A percentile compares a stretch with the other conserved stretches of the same genome.
These are phyloP conservation scores for Cavia aperea DNA, from an alignment of 2,113 vertebrate species.

Conservation along the genomic window DNA sequence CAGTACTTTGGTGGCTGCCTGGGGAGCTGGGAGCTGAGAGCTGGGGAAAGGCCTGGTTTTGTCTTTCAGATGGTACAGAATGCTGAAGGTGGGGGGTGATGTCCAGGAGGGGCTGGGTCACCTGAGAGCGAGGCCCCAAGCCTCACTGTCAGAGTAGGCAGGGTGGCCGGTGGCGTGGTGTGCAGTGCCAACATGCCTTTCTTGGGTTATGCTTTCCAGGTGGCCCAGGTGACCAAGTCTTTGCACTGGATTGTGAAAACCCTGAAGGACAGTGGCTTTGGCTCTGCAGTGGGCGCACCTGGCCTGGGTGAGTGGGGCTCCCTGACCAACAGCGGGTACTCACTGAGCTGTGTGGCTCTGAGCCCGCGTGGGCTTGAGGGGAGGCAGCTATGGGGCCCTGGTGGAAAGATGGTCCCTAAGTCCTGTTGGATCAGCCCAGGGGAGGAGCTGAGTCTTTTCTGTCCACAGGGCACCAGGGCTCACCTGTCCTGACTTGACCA, in stretches of 20 bases:
- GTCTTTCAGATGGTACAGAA: neutral
- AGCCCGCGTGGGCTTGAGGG: neutral
- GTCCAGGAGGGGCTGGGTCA: neutral
- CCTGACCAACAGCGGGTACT: rapidly evolving
- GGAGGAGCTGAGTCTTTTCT: too few species aligned
- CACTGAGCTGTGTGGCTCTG: neutral
- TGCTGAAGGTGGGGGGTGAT: neutral
- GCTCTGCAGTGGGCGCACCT: constrained; percentile 69
- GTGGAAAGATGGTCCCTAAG: neutral
- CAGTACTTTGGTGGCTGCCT: rapidly evolving
- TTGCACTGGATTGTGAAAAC: constrained; percentile 86
- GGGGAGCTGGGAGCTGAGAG: neutral
- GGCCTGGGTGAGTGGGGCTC: constrained; percentile 73
- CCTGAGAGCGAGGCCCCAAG: neutral
- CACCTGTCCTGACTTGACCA: too few species aligned
- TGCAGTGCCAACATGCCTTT: rapidly evolving
- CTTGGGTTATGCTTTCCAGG: constrained; percentile 65
- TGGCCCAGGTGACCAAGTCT: constrained; percentile 77
- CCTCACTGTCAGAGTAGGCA: neutral
- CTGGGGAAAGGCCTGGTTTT: neutral
- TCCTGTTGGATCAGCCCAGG: rapidly evolving
- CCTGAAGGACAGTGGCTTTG: constrained; percentile 75
- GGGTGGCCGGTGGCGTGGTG: rapidly evolving
- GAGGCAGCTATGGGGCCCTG: neutral
- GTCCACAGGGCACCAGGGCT: rapidly evolving